These are phyloP conservation scores for Cyclophora punctaria DNA, from an alignment of 2,888 invertebrate genomes.

Conservation along the genomic window DNA sequence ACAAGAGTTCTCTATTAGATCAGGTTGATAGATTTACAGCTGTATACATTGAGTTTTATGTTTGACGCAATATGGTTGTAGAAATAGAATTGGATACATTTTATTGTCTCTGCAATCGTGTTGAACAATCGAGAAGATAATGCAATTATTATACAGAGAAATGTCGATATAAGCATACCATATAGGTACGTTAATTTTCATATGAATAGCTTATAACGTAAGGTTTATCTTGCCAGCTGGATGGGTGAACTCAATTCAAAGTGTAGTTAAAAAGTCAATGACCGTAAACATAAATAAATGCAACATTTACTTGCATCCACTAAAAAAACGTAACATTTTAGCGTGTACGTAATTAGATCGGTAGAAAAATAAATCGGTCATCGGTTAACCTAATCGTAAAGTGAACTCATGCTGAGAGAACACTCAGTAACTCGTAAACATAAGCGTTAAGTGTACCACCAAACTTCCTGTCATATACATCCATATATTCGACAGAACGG, in stretches of 20 bases:
- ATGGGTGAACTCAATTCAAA: too few species aligned
- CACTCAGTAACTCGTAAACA: conserved; percentile 36
- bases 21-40: not conserved
- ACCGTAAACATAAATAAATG: conserved; percentile 41
- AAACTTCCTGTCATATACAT: conserved; percentile 44
- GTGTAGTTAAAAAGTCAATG: conserved; percentile 27
- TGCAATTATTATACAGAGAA: too few species aligned
- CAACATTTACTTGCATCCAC: conserved; percentile 20
- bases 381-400: conserved; percentile 46
- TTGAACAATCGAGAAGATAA: too few species aligned
- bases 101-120: conserved; percentile 16
- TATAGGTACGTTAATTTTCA: too few species aligned
- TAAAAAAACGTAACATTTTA: conserved; percentile 34
- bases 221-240: too few species aligned
- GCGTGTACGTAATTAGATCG: conserved; percentile 50
- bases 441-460: conserved; percentile 30
- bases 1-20: conserved; percentile 20
- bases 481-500: conserved; percentile 20
- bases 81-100: not conserved
- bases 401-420: conserved; percentile 45
- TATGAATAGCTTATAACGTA: too few species aligned
- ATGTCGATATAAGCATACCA: too few species aligned
- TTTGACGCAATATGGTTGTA: too few species aligned
- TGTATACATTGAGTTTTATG: too few species aligned
- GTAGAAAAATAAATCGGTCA: conserved; percentile 49